A percentile compares a stretch with the other conserved stretches of the same genome.
These are phyloP conservation scores for Strigops habroptila DNA, from an alignment of 2,113 vertebrate genomes.

Conservation along the genomic window DNA sequence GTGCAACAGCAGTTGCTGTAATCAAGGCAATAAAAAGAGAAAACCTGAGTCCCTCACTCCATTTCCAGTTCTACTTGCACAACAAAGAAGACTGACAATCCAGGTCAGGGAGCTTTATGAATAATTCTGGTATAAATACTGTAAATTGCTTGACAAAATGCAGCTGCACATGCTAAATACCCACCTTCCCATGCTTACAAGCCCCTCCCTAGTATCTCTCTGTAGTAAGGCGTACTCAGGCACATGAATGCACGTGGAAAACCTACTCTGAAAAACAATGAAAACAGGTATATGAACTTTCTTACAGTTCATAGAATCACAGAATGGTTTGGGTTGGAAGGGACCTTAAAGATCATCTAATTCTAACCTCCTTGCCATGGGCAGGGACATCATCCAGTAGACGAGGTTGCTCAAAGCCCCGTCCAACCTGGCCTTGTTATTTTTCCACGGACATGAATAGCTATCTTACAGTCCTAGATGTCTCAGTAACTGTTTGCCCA, in stretches of 20 bases:
- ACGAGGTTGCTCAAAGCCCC: not conserved
- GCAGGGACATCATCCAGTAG: not conserved
- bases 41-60: not conserved
- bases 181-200: not conserved
- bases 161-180: not conserved
- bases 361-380: not conserved
- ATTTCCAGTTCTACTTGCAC: not conserved
- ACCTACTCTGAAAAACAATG: not conserved
- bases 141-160: not conserved
- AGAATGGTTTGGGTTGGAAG: not conserved
- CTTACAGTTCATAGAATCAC: not conserved
- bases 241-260: not conserved
- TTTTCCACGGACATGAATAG: not conserved
- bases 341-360: not conserved
- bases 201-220: not conserved
- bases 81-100: not conserved
- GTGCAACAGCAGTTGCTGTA: not conserved
- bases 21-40: not conserved
- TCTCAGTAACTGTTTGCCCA: not conserved
- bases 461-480: not conserved
- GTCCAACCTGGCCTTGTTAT: not conserved
- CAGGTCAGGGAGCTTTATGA: not conserved
- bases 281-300: not conserved
- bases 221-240: not conserved
- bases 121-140: not conserved